Base-by-base conservation (phyloP, 2,113 vertebrate species). In the Silurus meridionalis region DNA sequence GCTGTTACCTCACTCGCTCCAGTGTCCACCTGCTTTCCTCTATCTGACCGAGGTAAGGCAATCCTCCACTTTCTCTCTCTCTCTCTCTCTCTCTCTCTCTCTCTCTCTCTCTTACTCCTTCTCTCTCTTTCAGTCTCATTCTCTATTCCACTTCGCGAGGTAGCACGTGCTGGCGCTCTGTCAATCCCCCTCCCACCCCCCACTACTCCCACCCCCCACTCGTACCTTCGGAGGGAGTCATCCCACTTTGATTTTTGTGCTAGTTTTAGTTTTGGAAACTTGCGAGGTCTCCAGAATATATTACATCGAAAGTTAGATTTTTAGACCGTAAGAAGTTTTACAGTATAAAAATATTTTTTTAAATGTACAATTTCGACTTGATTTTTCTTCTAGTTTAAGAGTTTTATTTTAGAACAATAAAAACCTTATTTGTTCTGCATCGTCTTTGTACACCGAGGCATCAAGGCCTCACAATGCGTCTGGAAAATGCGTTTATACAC, bases 21-120 rank as follows among this genome's bases (percentile, higher is more conserved):
- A 97, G 91, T 97, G 97, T 91, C 96, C 97, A 91, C 96, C 97
- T 83, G 95, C 97, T 90, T 97, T 97, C 95, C 97, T 98, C 95
- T 98, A 97, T 95, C 96, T 98, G 95, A 97, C 97, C 93, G 96
- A 97, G 97, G 89, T 90, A 89, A 90, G 89, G 87, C 82, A 21
- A 87, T 88, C 46, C 82, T 77, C 48, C 46, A 57, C 64, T 67
- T 17, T 79, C 63, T 37, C 67, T 55, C 83, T 87, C 74, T 58
- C 53, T 61, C 80, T 82, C 71, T 57, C 50, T 55, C 82, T 28
- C 79, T 28, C 71, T 87, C 19, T 52, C 69, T 78, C 78, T 81
- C 71, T 52, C 52, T 75, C 85, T 85, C 67, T 79, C 67, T 84
- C 72, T 79, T 10, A 67, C 23, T 75, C 55, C 60, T 64, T 83